Evolutionary conservation across 2,888 invertebrate species (phyloP), one percentile per base, ranked within the genome.

Genomic region (Amphipoea oculea): DNA sequence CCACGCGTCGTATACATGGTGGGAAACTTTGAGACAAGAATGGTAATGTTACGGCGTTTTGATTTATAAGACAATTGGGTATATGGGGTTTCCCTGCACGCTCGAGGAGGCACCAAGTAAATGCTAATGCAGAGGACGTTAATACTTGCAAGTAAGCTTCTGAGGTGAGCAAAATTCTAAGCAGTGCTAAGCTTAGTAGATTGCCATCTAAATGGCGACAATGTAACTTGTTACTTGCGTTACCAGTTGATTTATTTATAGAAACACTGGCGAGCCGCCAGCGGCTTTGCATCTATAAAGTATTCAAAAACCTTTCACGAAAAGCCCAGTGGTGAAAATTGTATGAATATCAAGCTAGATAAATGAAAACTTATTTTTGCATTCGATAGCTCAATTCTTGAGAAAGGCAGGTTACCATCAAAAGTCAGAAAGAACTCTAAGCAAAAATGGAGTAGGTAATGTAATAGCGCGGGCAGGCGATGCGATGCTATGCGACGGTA

Each of bases 31-130:
- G 54, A 70, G 54, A 17, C 54, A 54, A 65, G 69, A 73, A 86
- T 86, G 75, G 67, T 78, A 73, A 80, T 80, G 78, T 63, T 73
- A 78, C 45, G 83, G 70, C 69, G 76, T 84, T 86, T 79, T 79
- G 79, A 82, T 88, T 79, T 77, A 79, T 66, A 82, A 81, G 48
- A 73, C 79, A 75, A 78, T 78, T 74, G 57, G 54, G 82, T 68
- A 76, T 79, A 72, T 78, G 88, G 87, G 86, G 82, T 84, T 88
- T 86, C 78, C 87, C 88, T 69, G 76, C 77, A 84, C 76, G 83
- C 74, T 82, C 45, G 67, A 77, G 36, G 82, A 68, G 75, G 45
- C 81, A 80, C 75, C 68, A 68, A 48, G 42, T 73, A 80, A 75
- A 87, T 85, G 78, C 78, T 77, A 86, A 85, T 86, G 23, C 70